Conservation (phyloP, 2,888 invertebrate genomes). For the Subacronicta megacephala region DNA sequence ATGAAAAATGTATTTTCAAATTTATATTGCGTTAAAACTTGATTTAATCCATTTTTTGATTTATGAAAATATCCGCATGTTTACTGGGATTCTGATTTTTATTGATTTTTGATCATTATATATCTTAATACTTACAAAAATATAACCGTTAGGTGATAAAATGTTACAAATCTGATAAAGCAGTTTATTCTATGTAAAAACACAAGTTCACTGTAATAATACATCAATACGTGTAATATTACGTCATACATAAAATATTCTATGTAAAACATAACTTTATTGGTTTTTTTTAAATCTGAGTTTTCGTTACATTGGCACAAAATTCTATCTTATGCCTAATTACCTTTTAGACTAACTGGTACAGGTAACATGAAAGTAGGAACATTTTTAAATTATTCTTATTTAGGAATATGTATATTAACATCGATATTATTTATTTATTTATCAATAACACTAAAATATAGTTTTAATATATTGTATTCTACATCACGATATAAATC, state of each 20-base stretch:
- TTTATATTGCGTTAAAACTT: constrained; percentile 38
- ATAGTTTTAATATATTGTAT: constrained; percentile 22
- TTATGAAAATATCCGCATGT: constrained; percentile 50
- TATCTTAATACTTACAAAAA: no score
- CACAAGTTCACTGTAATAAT: no score
- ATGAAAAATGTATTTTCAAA: constrained; percentile 49
- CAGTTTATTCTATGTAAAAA: constrained; percentile 9
- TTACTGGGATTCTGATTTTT: constrained; percentile 7
- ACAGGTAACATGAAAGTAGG: constrained; percentile 11
- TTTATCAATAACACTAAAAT: constrained; percentile 25
- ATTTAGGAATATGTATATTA: constrained; percentile 9
- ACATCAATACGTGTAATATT: background rate
- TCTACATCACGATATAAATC: constrained; percentile 37
- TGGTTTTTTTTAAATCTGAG: background rate
- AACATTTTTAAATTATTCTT: constrained; percentile 1
- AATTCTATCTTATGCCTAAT: background rate
- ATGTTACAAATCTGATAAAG: constrained; percentile 5
- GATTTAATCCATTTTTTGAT: constrained; percentile 27
- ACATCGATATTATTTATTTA: constrained; percentile 34
- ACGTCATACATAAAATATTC: constrained; percentile 40
- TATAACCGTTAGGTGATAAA: constrained; percentile 12
- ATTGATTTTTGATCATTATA: background rate
- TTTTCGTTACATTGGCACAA: background rate
- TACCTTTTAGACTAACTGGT: background rate
- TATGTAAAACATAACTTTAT: constrained; percentile 9